Percentiles rank a stretch among this genome's conserved stretches.
These are phyloP conservation scores for Drosophila varians DNA, from an alignment of 1,140 invertebrate species.

Conservation along the genomic window DNA sequence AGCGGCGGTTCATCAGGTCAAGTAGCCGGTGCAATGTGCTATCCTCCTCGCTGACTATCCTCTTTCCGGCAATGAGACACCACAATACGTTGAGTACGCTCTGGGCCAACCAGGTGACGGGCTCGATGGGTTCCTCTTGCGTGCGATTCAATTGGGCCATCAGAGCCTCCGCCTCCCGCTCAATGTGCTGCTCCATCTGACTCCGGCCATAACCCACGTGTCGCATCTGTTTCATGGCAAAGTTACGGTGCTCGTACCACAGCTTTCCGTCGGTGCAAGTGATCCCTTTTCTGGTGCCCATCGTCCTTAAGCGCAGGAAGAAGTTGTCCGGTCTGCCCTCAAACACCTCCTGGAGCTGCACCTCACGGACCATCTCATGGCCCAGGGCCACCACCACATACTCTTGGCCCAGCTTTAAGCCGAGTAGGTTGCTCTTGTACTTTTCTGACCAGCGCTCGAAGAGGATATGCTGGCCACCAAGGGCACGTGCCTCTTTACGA, in stretches of 20 bases:
- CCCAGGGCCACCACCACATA: conserved; percentile 87
- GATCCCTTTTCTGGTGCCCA: conserved; percentile 87
- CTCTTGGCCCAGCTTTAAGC: conserved; percentile 87
- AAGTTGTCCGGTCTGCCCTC: conserved; percentile 90
- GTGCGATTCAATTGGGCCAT: conserved; percentile 84
- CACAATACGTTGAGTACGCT: conserved; percentile 91
- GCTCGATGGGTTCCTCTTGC: conserved; percentile 71
- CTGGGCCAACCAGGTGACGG: conserved; percentile 84
- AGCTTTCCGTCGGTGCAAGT: conserved; percentile 90
- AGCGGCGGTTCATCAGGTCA: conserved; percentile 86
- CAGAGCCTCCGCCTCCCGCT: conserved; percentile 86
- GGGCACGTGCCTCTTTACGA: conserved; percentile 84
- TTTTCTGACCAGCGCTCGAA: conserved; percentile 85
- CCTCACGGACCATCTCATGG: conserved; percentile 85
- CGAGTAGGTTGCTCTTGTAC: conserved; percentile 87
- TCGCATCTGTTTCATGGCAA: conserved; percentile 88
- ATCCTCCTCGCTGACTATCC: conserved; percentile 84
- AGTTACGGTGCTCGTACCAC: conserved; percentile 90
- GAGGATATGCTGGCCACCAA: conserved; percentile 87
- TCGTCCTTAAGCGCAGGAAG: conserved; percentile 88
- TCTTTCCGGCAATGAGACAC: conserved; percentile 88
- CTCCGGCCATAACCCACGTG: conserved; percentile 90
- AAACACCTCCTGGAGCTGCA: conserved; percentile 87
- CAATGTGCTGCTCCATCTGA: conserved; percentile 89
- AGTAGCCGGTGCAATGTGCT: conserved; percentile 86